Evolutionary conservation across 2,113 vertebrate species (phyloP).

Genomic region (Trematocara unimaculatum): DNA sequence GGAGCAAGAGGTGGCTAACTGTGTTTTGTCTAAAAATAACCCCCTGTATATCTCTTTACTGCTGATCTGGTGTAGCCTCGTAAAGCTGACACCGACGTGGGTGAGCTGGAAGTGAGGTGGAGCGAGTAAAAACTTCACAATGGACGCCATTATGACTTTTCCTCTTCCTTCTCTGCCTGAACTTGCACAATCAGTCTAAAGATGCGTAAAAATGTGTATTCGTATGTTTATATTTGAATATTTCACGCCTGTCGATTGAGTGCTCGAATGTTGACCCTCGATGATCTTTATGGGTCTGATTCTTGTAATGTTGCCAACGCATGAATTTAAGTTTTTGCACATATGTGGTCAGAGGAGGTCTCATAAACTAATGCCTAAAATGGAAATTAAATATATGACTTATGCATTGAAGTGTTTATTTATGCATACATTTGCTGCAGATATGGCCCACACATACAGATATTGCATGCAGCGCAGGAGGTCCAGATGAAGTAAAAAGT

Average conservation of each 20-base stretch:
- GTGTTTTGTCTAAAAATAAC: slow-evolving; percentile 70
- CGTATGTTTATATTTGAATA: not conserved
- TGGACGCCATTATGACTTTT: slow-evolving; percentile 4
- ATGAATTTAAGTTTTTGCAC: not conserved
- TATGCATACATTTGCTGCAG: not conserved
- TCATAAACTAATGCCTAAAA: not conserved
- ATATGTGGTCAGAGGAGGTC: not conserved
- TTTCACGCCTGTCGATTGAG: not conserved
- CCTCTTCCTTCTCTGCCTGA: not conserved
- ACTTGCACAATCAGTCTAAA: not conserved
- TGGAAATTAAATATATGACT: not conserved
- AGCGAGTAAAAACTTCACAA: not conserved
- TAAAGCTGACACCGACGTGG: slow-evolving; percentile 46
- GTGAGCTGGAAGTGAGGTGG: slow-evolving; percentile 15
- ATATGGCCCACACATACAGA: not conserved
- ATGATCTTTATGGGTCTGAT: not conserved
- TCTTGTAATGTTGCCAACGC: not conserved
- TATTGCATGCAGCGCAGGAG: not conserved
- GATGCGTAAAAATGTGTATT: not conserved
- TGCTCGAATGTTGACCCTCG: not conserved
- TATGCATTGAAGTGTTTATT: not conserved
- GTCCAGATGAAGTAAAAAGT: not conserved
- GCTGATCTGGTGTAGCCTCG: slow-evolving; percentile 35
- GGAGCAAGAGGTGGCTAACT: not conserved
- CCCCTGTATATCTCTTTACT: slow-evolving; percentile 28